Evolutionary conservation across 2,888 invertebrate species (phyloP).

Genomic region (Idaea straminata): DNA sequence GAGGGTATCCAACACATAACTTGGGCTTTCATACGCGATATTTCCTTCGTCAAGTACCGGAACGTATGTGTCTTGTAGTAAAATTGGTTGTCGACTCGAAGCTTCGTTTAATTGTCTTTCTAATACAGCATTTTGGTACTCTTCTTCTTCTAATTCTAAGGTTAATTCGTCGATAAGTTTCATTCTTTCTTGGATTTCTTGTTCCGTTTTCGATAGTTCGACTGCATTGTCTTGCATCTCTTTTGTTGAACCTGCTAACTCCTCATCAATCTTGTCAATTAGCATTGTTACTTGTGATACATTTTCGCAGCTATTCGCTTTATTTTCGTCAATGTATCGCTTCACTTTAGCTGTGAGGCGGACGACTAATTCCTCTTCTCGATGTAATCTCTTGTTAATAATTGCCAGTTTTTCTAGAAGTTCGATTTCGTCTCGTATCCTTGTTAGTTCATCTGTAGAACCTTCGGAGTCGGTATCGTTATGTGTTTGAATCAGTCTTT

Average conservation of each 20-base stretch:
- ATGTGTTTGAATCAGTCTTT: slow-evolving; percentile 66
- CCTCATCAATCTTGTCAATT: slow-evolving; percentile 75
- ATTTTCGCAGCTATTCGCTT: slow-evolving; percentile 72
- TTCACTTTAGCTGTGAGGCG: slow-evolving; percentile 83
- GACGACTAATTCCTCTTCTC: slow-evolving; percentile 86
- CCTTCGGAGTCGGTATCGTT: slow-evolving; percentile 75
- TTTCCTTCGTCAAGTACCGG: slow-evolving; percentile 64
- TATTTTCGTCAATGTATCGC: slow-evolving; percentile 78
- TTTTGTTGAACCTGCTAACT: slow-evolving; percentile 68
- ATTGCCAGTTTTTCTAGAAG: slow-evolving; percentile 86
- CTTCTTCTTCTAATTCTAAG: slow-evolving; percentile 74
- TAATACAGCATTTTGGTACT: slow-evolving; percentile 70
- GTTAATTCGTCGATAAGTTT: slow-evolving; percentile 77
- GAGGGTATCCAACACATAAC: slow-evolving; percentile 70
- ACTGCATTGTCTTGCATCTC: slow-evolving; percentile 77
- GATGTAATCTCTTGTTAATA: slow-evolving; percentile 85
- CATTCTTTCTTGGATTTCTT: slow-evolving; percentile 76
- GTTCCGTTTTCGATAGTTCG: slow-evolving; percentile 73
- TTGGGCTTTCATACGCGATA: slow-evolving; percentile 39
- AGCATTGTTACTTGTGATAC: slow-evolving; percentile 71
- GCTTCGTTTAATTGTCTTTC: slow-evolving; percentile 71
- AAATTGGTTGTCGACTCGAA: slow-evolving; percentile 69
- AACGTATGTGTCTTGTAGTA: slow-evolving; percentile 70
- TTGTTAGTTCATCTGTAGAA: slow-evolving; percentile 76
- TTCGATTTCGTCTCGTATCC: slow-evolving; percentile 84